A percentile compares a stretch with the other conserved stretches of the same genome.
Evolutionary conservation across 2,797 vertebrate genomes (phyloP).

Genomic region (Spinus olivaceus): DNA sequence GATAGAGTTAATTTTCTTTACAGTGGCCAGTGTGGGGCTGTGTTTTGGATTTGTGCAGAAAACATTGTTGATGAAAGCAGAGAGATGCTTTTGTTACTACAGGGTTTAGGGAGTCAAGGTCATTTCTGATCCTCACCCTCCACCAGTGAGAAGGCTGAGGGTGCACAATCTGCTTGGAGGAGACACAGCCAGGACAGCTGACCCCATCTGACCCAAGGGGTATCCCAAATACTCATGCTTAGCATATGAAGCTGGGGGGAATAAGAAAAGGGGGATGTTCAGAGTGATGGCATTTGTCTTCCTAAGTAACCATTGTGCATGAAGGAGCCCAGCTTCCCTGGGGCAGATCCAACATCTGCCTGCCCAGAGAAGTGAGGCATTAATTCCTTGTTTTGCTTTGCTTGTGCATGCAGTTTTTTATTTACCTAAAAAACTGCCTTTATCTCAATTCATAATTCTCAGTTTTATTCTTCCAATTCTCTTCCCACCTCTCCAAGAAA

Average conservation of each 20-base stretch:
- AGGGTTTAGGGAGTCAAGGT: neutral
- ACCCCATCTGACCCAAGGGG: neutral
- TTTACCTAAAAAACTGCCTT: neutral
- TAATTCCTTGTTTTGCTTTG: neutral
- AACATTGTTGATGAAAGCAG: neutral
- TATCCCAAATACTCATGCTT: neutral
- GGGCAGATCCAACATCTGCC: neutral
- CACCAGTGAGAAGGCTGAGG: neutral
- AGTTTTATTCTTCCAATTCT: neutral
- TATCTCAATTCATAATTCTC: neutral
- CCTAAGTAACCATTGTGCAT: rapidly evolving
- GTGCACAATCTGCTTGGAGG: neutral
- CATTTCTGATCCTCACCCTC: neutral
- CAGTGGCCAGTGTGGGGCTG: neutral
- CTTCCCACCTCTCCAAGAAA: neutral
- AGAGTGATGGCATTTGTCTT: neutral
- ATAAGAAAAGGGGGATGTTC: neutral
- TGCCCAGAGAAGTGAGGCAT: neutral
- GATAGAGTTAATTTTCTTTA: neutral
- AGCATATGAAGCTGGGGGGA: neutral
- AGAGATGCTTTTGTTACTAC: neutral
- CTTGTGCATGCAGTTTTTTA: neutral
- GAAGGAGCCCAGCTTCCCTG: neutral
- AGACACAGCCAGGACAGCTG: neutral
- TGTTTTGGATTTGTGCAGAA: neutral